Percentiles rank a stretch among this genome's conserved stretches.
Evolutionary conservation across 2,113 vertebrate species (phyloP).

Genomic region (Bagarius yarrelli): DNA sequence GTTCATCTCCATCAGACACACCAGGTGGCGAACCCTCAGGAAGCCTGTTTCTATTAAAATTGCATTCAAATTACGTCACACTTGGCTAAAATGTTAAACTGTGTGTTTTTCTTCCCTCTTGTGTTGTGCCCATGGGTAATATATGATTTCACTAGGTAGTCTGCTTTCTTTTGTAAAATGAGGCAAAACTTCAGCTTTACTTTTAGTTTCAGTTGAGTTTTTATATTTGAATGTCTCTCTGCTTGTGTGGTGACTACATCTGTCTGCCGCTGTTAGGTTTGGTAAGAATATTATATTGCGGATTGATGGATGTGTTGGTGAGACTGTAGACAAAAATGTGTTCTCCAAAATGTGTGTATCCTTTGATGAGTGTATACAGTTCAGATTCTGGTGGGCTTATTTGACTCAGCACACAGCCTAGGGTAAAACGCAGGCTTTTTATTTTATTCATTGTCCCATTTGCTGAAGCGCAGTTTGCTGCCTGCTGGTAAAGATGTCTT

Average conservation of each 20-base stretch:
- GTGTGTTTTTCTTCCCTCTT: too few relatives aligned
- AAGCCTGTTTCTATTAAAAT: conserved; percentile 75
- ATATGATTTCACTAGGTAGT: not conserved
- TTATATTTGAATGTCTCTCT: conserved; percentile 1
- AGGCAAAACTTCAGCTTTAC: not conserved
- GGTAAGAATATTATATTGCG: conserved; percentile 12
- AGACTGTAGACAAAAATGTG: not conserved
- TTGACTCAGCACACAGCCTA: not conserved
- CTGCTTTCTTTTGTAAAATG: not conserved
- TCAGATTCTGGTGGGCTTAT: not conserved
- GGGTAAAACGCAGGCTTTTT: not conserved
- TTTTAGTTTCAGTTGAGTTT: conserved; percentile 36
- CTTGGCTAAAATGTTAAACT: conserved; percentile 60
- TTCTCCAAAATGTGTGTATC: not conserved
- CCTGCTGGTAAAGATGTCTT: conserved; percentile 60
- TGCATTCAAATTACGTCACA: conserved; percentile 70
- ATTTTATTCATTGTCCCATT: conserved; percentile 9
- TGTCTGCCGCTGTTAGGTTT: conserved; percentile 51
- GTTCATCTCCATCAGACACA: conserved; percentile 41
- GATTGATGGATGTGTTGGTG: not conserved
- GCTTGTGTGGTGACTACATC: conserved; percentile 51
- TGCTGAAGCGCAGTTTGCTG: conserved; percentile 53
- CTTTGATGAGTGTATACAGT: not conserved
- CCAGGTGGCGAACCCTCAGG: conserved; percentile 54
- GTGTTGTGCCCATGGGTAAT: conserved; percentile 36